A percentile compares a stretch with the other conserved stretches of the same genome.
Evolutionary conservation across 2,888 invertebrate genomes (phyloP).

Genomic region (Oxycera nigricornis): DNA sequence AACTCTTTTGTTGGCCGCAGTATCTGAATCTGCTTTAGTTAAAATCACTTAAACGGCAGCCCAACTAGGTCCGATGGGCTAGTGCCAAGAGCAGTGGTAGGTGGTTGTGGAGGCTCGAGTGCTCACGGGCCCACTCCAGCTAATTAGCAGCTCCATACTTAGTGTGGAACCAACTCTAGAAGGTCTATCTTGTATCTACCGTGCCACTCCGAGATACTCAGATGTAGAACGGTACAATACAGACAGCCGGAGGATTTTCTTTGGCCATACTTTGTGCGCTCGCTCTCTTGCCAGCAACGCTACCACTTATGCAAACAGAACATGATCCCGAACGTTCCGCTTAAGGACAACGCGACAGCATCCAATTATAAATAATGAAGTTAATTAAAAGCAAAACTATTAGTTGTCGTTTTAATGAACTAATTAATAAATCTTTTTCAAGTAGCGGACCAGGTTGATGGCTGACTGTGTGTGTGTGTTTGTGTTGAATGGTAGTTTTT

Average conservation of each 20-base stretch:
- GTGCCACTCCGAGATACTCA: neutral
- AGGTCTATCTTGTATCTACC: neutral
- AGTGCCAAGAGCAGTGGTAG: neutral
- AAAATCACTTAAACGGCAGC: conserved; percentile 39
- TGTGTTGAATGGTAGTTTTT: neutral
- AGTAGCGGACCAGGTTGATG: neutral
- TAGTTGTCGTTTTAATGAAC: conserved; percentile 52
- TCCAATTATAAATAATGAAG: conserved; percentile 53
- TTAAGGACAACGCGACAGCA: conserved; percentile 49
- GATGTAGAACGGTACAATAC: neutral
- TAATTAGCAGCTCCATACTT: conserved; percentile 28
- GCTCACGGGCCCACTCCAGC: conserved; percentile 16
- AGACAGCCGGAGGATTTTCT: conserved; percentile 11
- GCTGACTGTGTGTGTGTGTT: neutral
- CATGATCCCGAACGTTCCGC: conserved; percentile 48
- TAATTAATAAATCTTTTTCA: conserved; percentile 52
- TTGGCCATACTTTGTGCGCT: conserved; percentile 11
- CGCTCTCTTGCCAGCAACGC: no score
- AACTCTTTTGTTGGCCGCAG: conserved; percentile 24
- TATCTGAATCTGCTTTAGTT: conserved; percentile 23
- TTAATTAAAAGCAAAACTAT: conserved; percentile 52
- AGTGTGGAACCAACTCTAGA: neutral
- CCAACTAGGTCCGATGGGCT: conserved; percentile 7
- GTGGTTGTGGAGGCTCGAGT: conserved; percentile 15
- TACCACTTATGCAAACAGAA: conserved; percentile 42